phyloP scores from a whole-genome alignment of 2,113 vertebrate species.

The Zeus faber region DNA sequence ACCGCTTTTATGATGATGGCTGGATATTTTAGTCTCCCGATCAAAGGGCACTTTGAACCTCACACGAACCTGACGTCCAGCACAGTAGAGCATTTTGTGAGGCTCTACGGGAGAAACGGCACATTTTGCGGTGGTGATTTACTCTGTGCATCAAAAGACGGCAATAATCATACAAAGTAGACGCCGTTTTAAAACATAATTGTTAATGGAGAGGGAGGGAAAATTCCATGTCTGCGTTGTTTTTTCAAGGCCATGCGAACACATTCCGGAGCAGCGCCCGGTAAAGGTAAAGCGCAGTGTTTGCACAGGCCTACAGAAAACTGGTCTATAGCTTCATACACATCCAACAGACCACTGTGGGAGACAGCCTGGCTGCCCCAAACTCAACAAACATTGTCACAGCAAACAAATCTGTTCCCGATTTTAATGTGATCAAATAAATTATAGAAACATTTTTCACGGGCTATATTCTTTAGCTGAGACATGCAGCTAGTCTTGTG shows the following conservation, averaged over 20 bases:
- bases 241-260: conserved; percentile 42
- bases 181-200: conserved; percentile 40
- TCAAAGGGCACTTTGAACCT: conserved; percentile 44
- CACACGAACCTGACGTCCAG: conserved; percentile 33
- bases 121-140: conserved; percentile 44
- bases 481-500: conserved; percentile 52
- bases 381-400: conserved; percentile 72
- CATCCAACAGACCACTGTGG: conserved; percentile 56
- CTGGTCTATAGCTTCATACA: conserved; percentile 55
- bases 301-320: conserved; percentile 56
- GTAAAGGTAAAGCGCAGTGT: conserved; percentile 51
- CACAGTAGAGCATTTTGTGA: conserved; percentile 44
- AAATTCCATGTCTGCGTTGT: conserved; percentile 36
- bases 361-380: conserved; percentile 62
- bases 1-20: conserved; percentile 32
- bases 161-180: conserved; percentile 49
- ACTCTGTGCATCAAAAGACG: conserved; percentile 22
- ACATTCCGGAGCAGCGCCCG: conserved; percentile 45
- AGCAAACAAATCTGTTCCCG: conserved; percentile 69
- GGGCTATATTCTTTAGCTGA: conserved; percentile 51
- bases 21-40: conserved; percentile 24
- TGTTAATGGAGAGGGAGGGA: conserved; percentile 47
- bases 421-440: conserved; percentile 70
- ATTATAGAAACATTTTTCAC: conserved; percentile 66
- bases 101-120: conserved; percentile 22